Base-by-base conservation (phyloP, 2,888 invertebrate genomes). In the Scaptomyza reducta region DNA sequence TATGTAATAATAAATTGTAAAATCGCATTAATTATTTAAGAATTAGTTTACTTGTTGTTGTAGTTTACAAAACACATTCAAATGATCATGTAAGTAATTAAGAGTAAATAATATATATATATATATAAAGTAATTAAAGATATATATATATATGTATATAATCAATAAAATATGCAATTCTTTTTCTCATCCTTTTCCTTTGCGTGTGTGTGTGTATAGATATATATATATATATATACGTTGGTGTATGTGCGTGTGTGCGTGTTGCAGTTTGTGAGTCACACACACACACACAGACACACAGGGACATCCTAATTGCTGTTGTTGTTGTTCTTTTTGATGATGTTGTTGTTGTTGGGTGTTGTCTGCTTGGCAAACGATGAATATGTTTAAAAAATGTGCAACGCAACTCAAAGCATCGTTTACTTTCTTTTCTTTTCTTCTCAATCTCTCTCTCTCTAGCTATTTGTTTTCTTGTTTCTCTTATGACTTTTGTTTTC, bases 391-490 rank as follows among this genome's bases (percentile, higher is more conserved):
- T 38, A 54, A 82, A 85, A 85, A 84, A 83, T 83, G 88, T 87
- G 86, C 88, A 84, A 84, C 78, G 86, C 86, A 85, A 82, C 78
- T 85, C 60, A 72, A 84, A 84, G 84, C 84, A 84, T 86, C 88
- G 83, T 75, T 71, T 35, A 64, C 38, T 62, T 22, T 56, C 22
- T 22, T 22, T 31, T 58, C 22, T 56, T 70, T 44, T 55, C 47
- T 53, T 60, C 47, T 47, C 29, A 29, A 47, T 31, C 47, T 63
- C 49, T 49, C 18, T 49, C 18, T 65, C 53, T 60, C 58, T 74
- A 70, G 25, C 63, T 78, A 61, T 66, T 75, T 38, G n/a, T 33
- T 13, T 3, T n/a, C 4, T 35, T n/a, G 22, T 6, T 38, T 70
- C 55, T 56, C 67, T 74, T 76, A 74, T 74, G 76, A 76, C 76